Evolutionary conservation across 2,797 vertebrate genomes (phyloP).

Genomic region (Phylloscopus collybita): DNA sequence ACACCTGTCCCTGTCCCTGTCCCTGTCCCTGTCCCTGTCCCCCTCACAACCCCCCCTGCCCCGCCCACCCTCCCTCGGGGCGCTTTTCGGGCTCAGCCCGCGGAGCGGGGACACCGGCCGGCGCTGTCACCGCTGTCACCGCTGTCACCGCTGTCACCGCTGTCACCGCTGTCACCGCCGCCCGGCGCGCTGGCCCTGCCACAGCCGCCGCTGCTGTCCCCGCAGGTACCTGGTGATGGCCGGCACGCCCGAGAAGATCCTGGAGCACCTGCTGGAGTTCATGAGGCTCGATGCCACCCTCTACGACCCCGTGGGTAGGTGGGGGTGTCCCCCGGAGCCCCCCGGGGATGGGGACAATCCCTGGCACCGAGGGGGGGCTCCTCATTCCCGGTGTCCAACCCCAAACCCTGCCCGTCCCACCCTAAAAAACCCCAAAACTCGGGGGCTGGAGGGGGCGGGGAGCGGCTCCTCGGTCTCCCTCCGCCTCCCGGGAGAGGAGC

Average conservation of each 20-base stretch:
- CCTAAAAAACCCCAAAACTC: accelerated
- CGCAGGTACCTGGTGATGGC: conserved; percentile 92
- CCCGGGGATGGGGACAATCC: not conserved
- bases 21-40: not conserved
- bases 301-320: conserved; percentile 84
- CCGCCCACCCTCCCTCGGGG: not conserved
- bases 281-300: conserved; percentile 87
- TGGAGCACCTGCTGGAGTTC: conserved; percentile 92
- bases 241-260: conserved; percentile 94
- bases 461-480: not conserved
- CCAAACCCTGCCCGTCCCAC: not conserved
- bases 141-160: too few relatives aligned
- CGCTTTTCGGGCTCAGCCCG: not conserved
- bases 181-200: too few relatives aligned
- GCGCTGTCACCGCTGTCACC: not conserved
- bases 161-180: too few relatives aligned
- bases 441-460: accelerated
- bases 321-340: too few relatives aligned
- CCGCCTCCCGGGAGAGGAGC: not conserved
- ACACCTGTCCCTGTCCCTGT: too few relatives aligned
- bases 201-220: not conserved
- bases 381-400: accelerated
- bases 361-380: too few relatives aligned
- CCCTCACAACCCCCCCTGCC: not conserved
- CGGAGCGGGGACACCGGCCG: not conserved